These are phyloP conservation scores for Cyphomyrmex costatus DNA, from an alignment of 1,140 invertebrate species.

Conservation along the genomic window DNA sequence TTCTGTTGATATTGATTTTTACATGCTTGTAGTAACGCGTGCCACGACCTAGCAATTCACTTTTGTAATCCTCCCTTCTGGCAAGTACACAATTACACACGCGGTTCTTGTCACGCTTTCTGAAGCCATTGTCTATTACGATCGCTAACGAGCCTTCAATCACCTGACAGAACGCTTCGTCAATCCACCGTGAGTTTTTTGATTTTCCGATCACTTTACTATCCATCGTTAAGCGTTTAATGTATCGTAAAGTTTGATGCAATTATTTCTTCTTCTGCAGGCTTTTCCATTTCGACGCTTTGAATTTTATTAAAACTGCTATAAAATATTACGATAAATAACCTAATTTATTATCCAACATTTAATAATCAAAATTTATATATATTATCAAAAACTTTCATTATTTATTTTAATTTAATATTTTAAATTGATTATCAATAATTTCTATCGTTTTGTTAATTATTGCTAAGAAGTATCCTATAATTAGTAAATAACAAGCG, in stretches of 20 bases:
- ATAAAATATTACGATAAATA: neutral
- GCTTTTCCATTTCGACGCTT: neutral
- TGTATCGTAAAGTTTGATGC: neutral
- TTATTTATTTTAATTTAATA: too few species aligned
- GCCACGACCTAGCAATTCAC: constrained; percentile 68
- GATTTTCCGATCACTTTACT: constrained; percentile 68
- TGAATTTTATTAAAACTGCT: neutral
- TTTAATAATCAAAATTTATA: too few species aligned
- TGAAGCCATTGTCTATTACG: constrained; percentile 71
- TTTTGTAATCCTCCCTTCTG: constrained; percentile 66
- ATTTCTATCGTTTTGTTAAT: neutral
- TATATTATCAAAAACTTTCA: too few species aligned
- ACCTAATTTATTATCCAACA: neutral
- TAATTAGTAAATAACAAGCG: neutral
- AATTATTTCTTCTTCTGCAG: constrained; percentile 16
- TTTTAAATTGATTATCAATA: too few species aligned
- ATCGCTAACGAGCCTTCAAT: constrained; percentile 71
- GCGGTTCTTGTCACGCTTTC: constrained; percentile 66
- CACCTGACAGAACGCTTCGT: constrained; percentile 63
- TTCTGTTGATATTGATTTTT: constrained; percentile 71
- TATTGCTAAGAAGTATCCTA: neutral
- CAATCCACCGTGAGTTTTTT: constrained; percentile 52
- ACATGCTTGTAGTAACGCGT: constrained; percentile 49
- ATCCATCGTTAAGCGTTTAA: constrained; percentile 27
- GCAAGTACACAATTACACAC: constrained; percentile 67